Evolutionary conservation across 2,888 invertebrate genomes (phyloP).

Genomic region (Melangyna quadrimaculata): DNA sequence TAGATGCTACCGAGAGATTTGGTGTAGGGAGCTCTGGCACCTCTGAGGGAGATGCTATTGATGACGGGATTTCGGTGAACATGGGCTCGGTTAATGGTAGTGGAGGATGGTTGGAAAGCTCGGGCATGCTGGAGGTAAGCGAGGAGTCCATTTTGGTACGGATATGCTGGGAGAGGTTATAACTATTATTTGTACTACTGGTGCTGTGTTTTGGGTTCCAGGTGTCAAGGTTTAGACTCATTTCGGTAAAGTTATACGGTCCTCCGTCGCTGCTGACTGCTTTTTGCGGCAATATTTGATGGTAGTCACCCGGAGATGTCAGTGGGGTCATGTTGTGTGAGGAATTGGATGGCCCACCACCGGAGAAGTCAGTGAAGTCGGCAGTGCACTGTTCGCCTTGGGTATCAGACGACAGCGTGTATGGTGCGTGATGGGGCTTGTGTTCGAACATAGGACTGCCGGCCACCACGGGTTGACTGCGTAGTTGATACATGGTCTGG

Average conservation of each 20-base stretch:
- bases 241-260: slow-evolving; percentile 84
- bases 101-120: slow-evolving; percentile 79
- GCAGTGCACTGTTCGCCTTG: slow-evolving; percentile 75
- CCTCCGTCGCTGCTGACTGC: slow-evolving; percentile 80
- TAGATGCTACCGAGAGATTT: slow-evolving; percentile 83
- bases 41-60: slow-evolving; percentile 74
- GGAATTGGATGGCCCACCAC: slow-evolving; percentile 76
- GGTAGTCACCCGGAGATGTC: slow-evolving; percentile 79
- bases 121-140: slow-evolving; percentile 84
- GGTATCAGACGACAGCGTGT: slow-evolving; percentile 84
- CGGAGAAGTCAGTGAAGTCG: slow-evolving; percentile 79
- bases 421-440: slow-evolving; percentile 79
- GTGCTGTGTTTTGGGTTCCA: slow-evolving; percentile 81
- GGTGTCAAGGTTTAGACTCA: slow-evolving; percentile 82
- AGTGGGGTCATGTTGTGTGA: slow-evolving; percentile 79
- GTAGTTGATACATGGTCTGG: slow-evolving; percentile 82
- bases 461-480: slow-evolving; percentile 83
- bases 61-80: slow-evolving; percentile 71
- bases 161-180: slow-evolving; percentile 77
- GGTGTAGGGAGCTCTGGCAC: slow-evolving; percentile 80
- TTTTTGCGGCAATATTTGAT: slow-evolving; percentile 77
- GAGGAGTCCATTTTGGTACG: slow-evolving; percentile 78
- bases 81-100: slow-evolving; percentile 71
- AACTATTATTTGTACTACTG: slow-evolving; percentile 76
- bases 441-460: slow-evolving; percentile 80